Evolutionary conservation across 1,140 invertebrate species (phyloP).

Genomic region (Neodiprion fabricii): DNA sequence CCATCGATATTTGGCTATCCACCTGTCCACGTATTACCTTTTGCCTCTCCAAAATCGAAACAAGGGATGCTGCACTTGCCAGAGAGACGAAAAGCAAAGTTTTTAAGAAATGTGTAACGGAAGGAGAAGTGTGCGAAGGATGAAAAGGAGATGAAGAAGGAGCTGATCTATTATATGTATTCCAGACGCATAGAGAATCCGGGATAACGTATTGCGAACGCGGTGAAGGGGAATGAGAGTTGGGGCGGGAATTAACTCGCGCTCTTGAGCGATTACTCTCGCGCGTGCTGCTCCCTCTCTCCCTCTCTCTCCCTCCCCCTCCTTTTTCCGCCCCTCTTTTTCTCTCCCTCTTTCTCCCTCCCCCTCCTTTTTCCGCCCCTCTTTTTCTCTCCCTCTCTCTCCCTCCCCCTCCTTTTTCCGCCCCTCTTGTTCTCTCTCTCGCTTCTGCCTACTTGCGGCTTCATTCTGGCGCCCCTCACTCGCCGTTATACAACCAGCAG

Average conservation of each 20-base stretch:
- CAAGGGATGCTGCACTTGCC: too few species aligned
- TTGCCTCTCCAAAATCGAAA: too few species aligned
- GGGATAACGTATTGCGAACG: not conserved
- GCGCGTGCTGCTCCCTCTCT: conserved; percentile 37
- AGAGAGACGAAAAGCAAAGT: too few species aligned
- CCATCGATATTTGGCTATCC: too few species aligned
- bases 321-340: conserved; percentile 23
- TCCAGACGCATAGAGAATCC: conserved; percentile 1
- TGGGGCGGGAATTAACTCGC: conserved; percentile 37
- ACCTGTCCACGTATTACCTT: too few species aligned
- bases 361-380: conserved; percentile 18
- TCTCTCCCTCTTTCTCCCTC: conserved; percentile 23
- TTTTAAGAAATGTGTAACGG: too few species aligned
- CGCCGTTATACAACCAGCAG: too few species aligned
- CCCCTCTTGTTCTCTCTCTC: not conserved
- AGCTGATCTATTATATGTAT: not conserved
- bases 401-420: not conserved
- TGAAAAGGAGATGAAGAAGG: not conserved
- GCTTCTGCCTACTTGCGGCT: too few species aligned
- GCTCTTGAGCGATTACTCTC: conserved; percentile 46
- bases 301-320: conserved; percentile 23
- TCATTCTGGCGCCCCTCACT: too few species aligned
- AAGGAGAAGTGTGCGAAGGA: too few species aligned
- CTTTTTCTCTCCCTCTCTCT: conserved; percentile 25
- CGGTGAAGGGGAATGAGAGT: not conserved